A percentile compares a stretch with the other conserved stretches of the same genome.
Evolutionary conservation across 2,113 vertebrate species (phyloP).

Genomic region (Rutilus rutilus): DNA sequence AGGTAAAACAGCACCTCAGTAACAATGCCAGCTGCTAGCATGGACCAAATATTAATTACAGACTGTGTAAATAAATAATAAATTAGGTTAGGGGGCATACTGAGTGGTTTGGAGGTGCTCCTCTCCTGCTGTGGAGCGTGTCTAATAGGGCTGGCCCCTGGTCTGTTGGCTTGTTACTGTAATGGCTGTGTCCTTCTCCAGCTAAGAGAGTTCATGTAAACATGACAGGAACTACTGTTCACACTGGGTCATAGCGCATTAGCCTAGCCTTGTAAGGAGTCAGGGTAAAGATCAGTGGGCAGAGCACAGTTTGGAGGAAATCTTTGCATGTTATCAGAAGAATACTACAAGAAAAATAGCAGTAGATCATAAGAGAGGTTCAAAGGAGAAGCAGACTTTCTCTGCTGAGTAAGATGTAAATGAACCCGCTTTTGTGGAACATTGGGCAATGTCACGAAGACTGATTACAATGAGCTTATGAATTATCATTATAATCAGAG

Average conservation of each 20-base stretch:
- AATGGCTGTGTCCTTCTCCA: constrained; percentile 39
- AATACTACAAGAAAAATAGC: not conserved
- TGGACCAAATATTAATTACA: constrained; percentile 62
- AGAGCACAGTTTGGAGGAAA: not conserved
- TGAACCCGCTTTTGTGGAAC: not conserved
- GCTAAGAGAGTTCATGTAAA: constrained; percentile 27
- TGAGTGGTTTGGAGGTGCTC: constrained; percentile 56
- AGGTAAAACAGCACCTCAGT: constrained; percentile 16
- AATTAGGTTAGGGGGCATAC: constrained; percentile 59
- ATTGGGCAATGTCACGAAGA: not conserved
- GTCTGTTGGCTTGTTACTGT: constrained; percentile 36
- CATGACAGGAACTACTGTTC: constrained; percentile 27
- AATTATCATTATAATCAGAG: constrained; percentile 36
- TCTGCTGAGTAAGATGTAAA: not conserved
- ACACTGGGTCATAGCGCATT: constrained; percentile 14
- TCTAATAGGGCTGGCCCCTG: constrained; percentile 38
- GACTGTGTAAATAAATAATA: constrained; percentile 58
- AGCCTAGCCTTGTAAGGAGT: constrained; percentile 1
- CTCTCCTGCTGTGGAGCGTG: constrained; percentile 21
- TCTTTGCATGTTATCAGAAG: not conserved
- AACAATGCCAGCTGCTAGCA: constrained; percentile 56
- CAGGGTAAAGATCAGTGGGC: not conserved
- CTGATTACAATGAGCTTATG: constrained; percentile 21
- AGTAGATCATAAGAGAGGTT: not conserved
- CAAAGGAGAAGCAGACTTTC: not conserved